These are phyloP conservation scores for Villa cingulata DNA, from an alignment of 2,888 invertebrate species.

Conservation along the genomic window DNA sequence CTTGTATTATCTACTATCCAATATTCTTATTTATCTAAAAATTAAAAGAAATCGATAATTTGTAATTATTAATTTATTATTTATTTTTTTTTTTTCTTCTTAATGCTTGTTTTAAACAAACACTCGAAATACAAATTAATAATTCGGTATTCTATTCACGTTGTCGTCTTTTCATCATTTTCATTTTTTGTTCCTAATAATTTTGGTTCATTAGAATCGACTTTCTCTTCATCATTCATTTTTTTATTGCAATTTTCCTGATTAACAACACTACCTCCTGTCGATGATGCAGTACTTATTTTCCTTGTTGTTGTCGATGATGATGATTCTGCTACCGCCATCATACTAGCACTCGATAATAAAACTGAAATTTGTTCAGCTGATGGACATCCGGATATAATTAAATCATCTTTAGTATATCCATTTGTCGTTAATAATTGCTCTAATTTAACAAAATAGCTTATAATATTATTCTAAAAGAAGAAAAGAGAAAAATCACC, in stretches of 20 bases:
- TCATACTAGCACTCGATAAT: slow-evolving; percentile 64
- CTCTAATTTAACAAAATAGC: slow-evolving; percentile 71
- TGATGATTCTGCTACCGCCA: slow-evolving; percentile 25
- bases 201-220: slow-evolving; percentile 17
- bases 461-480: slow-evolving; percentile 72
- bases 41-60: no score
- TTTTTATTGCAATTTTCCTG: slow-evolving; percentile 2
- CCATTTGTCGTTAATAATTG: slow-evolving; percentile 58
- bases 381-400: slow-evolving; percentile 80
- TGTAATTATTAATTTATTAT: no score
- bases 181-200: neutral
- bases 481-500: slow-evolving; percentile 10
- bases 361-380: slow-evolving; percentile 87
- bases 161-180: no score
- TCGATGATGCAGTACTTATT: neutral
- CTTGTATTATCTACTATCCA: no score
- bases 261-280: neutral
- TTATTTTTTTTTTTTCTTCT: no score
- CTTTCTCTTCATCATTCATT: slow-evolving; percentile 17
- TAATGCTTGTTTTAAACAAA: no score
- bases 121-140: no score
- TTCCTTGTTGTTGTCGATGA: neutral
- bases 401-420: slow-evolving; percentile 67
- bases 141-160: no score
- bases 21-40: no score